Base-by-base conservation (phyloP, 1,140 invertebrate genomes). In the Macrocentrus cingulum region DNA sequence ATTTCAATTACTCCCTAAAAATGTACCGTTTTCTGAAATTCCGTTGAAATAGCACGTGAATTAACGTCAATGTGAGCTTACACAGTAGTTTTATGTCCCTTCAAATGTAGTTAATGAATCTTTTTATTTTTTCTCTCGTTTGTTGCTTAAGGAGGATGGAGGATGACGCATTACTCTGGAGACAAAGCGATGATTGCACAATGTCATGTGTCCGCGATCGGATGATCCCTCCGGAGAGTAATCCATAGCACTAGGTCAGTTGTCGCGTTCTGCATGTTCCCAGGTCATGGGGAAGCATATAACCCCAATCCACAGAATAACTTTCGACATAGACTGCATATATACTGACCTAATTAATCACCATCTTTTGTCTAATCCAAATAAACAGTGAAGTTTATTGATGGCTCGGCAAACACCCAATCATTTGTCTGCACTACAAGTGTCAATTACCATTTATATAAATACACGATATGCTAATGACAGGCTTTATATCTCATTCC, bases 221-320 rank as follows among this genome's bases (percentile, higher is more conserved):
- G 53, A 61, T 61, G 41, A 52, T 46, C 18, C 23, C 59, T 56
- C 59, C 45, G 37, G 46, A 48, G 53, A 56, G 34, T 55, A 41
- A 61, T 44, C 48, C 19, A 20, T 32, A 7, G 23, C 36, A 49
- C 19, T 16, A 49, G 46, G 46, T 49, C 46, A 49, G 23, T 49
- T 32, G 46, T 34, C 46, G 36, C 46, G 46, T 49, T 49, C 46
- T 32, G 46, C 15, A 49, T 49, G 36, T 34, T 23, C 44, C 36
- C n/a, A 9, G 8, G 23, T 49, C 41, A 44, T 32, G 1, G 19
- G 46, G 20, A 32, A 34, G 11, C 6, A 7, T 29, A 32, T n/a
- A 23, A 23, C 23, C 25, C 36, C 36, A 49, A 49, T 22, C 46
- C 23, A 23, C 23, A 23, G 18, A 32, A 23, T 34, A 22, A 49